Conservation (phyloP, 2,888 invertebrate genomes). For the Carcina quercana region DNA sequence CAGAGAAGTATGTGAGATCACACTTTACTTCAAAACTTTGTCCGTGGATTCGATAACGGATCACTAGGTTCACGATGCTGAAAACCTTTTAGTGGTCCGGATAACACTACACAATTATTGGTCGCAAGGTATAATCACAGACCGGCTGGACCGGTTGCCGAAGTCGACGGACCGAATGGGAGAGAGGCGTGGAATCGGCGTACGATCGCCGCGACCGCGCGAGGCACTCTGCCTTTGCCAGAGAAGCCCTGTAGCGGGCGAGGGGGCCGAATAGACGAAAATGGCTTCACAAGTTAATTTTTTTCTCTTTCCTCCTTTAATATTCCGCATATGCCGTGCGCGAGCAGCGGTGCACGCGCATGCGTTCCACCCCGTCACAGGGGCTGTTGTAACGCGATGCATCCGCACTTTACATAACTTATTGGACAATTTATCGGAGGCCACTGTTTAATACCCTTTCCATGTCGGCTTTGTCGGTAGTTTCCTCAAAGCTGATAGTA, state of each 20-base stretch:
- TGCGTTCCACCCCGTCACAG: constrained; percentile 56
- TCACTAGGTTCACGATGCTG: constrained; percentile 27
- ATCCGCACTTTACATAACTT: constrained; percentile 72
- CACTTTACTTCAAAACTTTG: constrained; percentile 21
- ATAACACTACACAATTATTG: constrained; percentile 55
- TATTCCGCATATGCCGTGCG: constrained; percentile 73
- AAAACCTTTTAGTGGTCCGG: constrained; percentile 32
- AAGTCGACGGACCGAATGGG: constrained; percentile 9
- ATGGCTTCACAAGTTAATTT: constrained; percentile 75
- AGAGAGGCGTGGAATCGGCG: constrained; percentile 25
- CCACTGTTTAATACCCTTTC: constrained; percentile 68
- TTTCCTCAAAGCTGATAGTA: constrained; percentile 43
- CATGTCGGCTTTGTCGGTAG: constrained; percentile 61
- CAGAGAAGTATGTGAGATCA: constrained; percentile 32
- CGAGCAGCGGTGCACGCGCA: constrained; percentile 65
- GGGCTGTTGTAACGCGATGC: constrained; percentile 71
- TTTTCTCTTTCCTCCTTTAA: constrained; percentile 75
- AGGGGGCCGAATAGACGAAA: constrained; percentile 67
- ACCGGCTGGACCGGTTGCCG: constrained; percentile 43
- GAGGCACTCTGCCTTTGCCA: constrained; percentile 55
- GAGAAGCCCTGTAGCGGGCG: constrained; percentile 57
- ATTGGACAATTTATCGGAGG: constrained; percentile 70
- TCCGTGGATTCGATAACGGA: constrained; percentile 13
- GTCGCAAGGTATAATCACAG: constrained; percentile 47
- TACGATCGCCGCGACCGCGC: constrained; percentile 47